Evolutionary conservation across 1,140 invertebrate genomes (phyloP), one percentile per base, ranked within the genome.

Genomic region (Dreissena rostriformis): DNA sequence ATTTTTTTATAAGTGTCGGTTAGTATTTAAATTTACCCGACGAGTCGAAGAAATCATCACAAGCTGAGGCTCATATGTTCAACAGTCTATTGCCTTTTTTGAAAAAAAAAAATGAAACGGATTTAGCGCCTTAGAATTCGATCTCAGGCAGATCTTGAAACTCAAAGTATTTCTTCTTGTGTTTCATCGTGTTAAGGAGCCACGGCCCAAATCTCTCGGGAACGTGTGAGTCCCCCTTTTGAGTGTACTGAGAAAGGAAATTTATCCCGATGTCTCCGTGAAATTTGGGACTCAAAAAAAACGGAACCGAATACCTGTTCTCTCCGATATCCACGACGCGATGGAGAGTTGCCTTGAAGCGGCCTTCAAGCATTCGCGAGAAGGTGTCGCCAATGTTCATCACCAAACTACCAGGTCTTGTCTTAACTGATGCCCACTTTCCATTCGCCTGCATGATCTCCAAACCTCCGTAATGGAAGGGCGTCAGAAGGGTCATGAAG

Each of bases 301-400:
- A 88, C 15, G 87, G 87, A 15, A 88, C 85, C 8, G 87, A 84
- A 55, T 75, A 80, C 0, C 87, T 68, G 49, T 86, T 82, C 49
- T 73, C 74, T 19, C 74, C 61, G 4, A 74, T 71, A 52, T 88
- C 87, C 22, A 88, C 39, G 26, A 88, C 87, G 8, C 87, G 53
- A 55, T 88, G 87, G n/a, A 53, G n/a, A 4, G 87, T 88, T 14
- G 87, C 87, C 63, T 86, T 88, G 68, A 86, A 82, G 4, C 80
- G 26, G 0, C 82, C 85, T 14, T 76, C 72, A n/a, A 83, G 85
- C 74, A 86, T 86, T 49, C 67, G 24, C 10, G 87, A 78, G 61
- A 88, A 78, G 71, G 86, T 85, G 71, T 88, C 87, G 14, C 87
- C 87, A 67, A 88, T 86, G 55, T 88, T 88, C 85, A 88, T 85